Conservation (phyloP, 2,888 invertebrate species). For the Lydus trimaculatus region DNA sequence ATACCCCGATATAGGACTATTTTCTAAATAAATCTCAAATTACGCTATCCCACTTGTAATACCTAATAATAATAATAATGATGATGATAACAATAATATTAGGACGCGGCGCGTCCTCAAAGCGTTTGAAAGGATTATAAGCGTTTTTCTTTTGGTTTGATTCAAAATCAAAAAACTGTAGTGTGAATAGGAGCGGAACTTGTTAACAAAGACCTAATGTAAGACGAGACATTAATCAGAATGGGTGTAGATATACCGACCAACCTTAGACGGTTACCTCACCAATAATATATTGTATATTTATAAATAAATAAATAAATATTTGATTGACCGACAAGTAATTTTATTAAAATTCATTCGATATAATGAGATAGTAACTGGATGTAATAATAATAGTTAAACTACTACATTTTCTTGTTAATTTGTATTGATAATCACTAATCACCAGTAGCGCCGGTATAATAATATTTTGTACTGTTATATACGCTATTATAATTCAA, state of each 20-base stretch:
- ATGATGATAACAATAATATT: conserved; percentile 19
- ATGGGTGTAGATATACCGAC: conserved; percentile 18
- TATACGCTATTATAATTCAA: conserved; percentile 19
- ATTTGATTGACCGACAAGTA: background rate
- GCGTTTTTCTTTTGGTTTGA: conserved; percentile 14
- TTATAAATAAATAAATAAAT: background rate
- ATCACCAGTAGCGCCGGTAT: conserved; percentile 28
- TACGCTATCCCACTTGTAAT: background rate
- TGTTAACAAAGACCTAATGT: conserved; percentile 20
- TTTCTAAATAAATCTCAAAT: conserved; percentile 19
- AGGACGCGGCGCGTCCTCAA: conserved; percentile 24
- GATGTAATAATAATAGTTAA: conserved; percentile 26
- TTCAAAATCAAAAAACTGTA: conserved; percentile 22
- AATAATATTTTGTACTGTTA: conserved; percentile 18
- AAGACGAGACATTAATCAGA: conserved; percentile 29
- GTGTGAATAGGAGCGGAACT: conserved; percentile 32
- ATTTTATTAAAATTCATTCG: conserved; percentile 3
- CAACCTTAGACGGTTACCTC: conserved; percentile 18
- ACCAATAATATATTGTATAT: conserved; percentile 7
- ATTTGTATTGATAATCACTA: conserved; percentile 5
- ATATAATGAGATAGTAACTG: conserved; percentile 10
- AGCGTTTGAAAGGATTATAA: conserved; percentile 30
- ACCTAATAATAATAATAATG: background rate
- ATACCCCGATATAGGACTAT: conserved; percentile 13
- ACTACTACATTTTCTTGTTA: conserved; percentile 10